Base-by-base conservation (phyloP, 2,113 vertebrate genomes). In the Cygnus atratus region DNA sequence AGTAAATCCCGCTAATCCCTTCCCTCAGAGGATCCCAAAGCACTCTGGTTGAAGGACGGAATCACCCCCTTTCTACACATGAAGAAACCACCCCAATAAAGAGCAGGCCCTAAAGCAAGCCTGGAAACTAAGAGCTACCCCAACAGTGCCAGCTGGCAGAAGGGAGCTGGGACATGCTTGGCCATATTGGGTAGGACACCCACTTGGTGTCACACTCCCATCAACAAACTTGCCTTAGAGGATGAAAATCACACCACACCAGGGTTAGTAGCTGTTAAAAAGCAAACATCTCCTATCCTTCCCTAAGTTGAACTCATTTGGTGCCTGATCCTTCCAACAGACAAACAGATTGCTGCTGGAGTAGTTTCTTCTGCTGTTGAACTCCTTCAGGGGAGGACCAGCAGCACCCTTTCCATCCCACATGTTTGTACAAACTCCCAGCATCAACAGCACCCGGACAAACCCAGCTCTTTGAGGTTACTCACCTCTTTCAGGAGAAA, bases 181-280 rank as follows among this genome's bases (percentile, higher is more conserved):
- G 24, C 31, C 46, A 54, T 25, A 44, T 24, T 26, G 13, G 7
- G 17, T 16, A 41, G 29, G 44, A 6, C 13, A 18, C 6, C 37
- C 21, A 19, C 18, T 8, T 0, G 0, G 13, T 16, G 10, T 58
- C 55, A 84, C 3, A 14, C 19, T 58, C 58, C 44, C 37, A 62
- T 17, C 41, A 79, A 50, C 22, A 76, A 52, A 74, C 33, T 21
- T 87, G 70, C 43, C 70, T 84, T 59, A 39, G 24, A 80, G 37
- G 19, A 65, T 55, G 28, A 84, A 84, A 59, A 44, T 65, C 31
- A 24, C 33, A 54, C 9, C n/a, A 74, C 5, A 57, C 24, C 39
- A 37, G 20, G 3, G 26, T 72, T 26, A 92, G 24, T 4, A 84
- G 15, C 52, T 54, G 37, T 57, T 39, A 67, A 77, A 92, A 86